Base-by-base conservation (phyloP, 2,113 vertebrate genomes). In the Siniperca knerii region DNA sequence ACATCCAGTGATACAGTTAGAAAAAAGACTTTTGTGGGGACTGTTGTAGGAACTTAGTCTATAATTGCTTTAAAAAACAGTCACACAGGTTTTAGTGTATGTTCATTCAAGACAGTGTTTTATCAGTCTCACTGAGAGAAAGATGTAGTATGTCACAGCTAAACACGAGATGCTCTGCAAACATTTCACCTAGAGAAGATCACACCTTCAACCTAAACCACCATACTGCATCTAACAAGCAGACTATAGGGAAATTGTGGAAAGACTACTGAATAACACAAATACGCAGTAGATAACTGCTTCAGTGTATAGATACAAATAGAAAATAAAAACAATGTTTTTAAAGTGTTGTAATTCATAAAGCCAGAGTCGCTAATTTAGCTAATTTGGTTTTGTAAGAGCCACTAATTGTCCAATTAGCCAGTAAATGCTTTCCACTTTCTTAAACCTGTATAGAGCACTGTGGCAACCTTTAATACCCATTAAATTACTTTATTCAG, bases 81-180 rank as follows among this genome's bases (percentile, higher is more conserved):
- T 33, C 23, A 16, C 5, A 76, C 21, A 2, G 23, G 54, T 62
- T 87, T 70, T 60, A 62, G 65, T 67, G 21, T 54, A 72, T 61
- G 23, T 81, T 86, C 75, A 64, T 70, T 79, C 6, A 62, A 68
- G 64, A 46, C 46, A 23, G 77, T 69, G 37, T 75, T 84, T 84
- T 29, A 87, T 61, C 62, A 37, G 35, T 79, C 66, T 67, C 71
- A 50, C 83, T 95, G 82, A 80, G 90, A 92, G 79, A 92, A 85
- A 88, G 85, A 87, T 95, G 94, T 37, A 91, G 90, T 94, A 96
- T 96, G 93, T 97, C 93, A 90, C 93, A 92, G 85, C 69, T 81
- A 95, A 85, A 84, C 94, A 71, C 81, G 58, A 96, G 89, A 89
- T 50, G 29, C 74, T 94, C 85, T 85, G 94, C 90, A 97, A 97